A percentile compares a stretch with the other conserved stretches of the same genome.
phyloP scores from a whole-genome alignment of 2,113 vertebrate species.

The Syrmaticus mikado region DNA sequence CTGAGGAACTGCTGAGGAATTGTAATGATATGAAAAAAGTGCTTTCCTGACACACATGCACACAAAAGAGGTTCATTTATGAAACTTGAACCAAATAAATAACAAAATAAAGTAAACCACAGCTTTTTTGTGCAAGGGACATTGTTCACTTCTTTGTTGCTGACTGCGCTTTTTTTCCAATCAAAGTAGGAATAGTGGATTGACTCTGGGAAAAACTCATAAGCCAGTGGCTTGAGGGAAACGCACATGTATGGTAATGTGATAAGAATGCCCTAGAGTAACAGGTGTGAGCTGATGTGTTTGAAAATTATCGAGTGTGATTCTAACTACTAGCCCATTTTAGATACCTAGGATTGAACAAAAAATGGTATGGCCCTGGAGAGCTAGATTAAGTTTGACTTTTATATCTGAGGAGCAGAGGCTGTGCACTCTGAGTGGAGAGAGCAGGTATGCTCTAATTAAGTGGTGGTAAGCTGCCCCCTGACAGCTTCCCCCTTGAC shows the following conservation, averaged over 20 bases:
- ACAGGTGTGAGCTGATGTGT: not conserved
- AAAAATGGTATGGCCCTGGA: not conserved
- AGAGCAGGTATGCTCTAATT: slow-evolving; percentile 20
- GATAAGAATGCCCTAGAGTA: slow-evolving; percentile 35
- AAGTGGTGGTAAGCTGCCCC: not conserved
- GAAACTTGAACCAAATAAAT: slow-evolving; percentile 47
- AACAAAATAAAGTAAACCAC: slow-evolving; percentile 30
- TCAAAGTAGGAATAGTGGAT: slow-evolving; percentile 7
- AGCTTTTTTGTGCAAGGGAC: not conserved
- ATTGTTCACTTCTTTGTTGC: slow-evolving; percentile 11
- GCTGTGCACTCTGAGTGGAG: not conserved
- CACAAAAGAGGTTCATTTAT: slow-evolving; percentile 46
- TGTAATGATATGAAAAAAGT: slow-evolving; percentile 55
- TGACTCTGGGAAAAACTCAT: slow-evolving; percentile 22
- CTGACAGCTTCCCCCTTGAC: not conserved
- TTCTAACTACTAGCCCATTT: not conserved
- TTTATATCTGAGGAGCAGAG: not conserved
- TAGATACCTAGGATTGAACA: not conserved
- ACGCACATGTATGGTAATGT: slow-evolving; percentile 61
- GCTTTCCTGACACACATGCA: slow-evolving; percentile 18
- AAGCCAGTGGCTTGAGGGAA: slow-evolving; percentile 40
- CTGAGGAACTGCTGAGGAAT: slow-evolving; percentile 64
- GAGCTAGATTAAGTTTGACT: slow-evolving; percentile 24
- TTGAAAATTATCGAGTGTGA: slow-evolving; percentile 1
- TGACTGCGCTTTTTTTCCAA: slow-evolving; percentile 32